These are phyloP conservation scores for Cheiracanthium punctorium DNA, from an alignment of 2,888 invertebrate genomes.

Conservation along the genomic window DNA sequence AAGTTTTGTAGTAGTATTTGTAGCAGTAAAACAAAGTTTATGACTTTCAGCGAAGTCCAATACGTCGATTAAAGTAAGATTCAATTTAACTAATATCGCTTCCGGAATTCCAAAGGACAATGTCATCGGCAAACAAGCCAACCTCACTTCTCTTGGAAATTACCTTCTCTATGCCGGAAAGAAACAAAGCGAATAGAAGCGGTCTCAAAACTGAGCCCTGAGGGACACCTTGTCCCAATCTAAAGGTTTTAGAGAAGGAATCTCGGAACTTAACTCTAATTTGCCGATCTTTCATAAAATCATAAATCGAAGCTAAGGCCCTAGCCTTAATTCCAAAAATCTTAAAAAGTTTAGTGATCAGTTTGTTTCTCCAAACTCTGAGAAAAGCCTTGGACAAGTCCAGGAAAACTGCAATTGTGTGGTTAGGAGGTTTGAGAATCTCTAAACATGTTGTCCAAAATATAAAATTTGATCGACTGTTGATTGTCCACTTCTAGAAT, in stretches of 20 bases:
- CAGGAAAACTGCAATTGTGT: background rate
- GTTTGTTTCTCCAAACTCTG: constrained; percentile 24
- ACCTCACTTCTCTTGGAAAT: too few relatives aligned
- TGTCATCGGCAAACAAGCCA: too few relatives aligned
- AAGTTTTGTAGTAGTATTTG: too few relatives aligned
- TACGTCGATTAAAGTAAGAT: too few relatives aligned
- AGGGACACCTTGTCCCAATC: too few relatives aligned
- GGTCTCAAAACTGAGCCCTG: too few relatives aligned
- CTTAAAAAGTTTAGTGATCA: background rate
- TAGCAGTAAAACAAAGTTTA: too few relatives aligned
- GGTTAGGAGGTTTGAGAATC: background rate
- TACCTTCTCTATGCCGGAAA: too few relatives aligned
- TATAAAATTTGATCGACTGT: background rate
- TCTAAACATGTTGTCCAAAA: background rate
- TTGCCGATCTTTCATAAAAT: background rate
- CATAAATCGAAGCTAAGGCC: background rate
- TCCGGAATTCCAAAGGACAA: too few relatives aligned
- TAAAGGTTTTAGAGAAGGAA: background rate
- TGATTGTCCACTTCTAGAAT: background rate
- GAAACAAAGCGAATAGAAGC: too few relatives aligned
- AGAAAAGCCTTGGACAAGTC: constrained; percentile 14
- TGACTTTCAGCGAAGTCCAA: too few relatives aligned
- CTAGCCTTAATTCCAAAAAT: background rate
- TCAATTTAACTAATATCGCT: too few relatives aligned
- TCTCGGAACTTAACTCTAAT: background rate